Percentiles rank a stretch among this genome's conserved stretches.
phyloP scores from a whole-genome alignment of 2,888 invertebrate genomes.

The Andrena fulva region DNA sequence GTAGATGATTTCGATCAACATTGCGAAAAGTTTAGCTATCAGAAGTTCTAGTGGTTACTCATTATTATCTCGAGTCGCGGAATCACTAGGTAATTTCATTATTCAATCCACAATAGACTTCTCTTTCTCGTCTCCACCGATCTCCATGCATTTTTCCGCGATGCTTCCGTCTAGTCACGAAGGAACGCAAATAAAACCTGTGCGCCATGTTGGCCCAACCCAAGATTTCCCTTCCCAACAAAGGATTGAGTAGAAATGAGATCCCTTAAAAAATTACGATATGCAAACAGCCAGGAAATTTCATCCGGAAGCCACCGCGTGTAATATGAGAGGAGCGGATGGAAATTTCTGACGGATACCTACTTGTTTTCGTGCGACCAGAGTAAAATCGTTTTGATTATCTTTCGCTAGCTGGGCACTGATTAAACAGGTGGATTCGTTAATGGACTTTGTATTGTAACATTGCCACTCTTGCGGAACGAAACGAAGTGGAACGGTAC shows the following conservation, averaged over 20 bases:
- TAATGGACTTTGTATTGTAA: neutral
- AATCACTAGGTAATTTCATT: no score
- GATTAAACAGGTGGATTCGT: neutral
- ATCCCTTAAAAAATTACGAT: neutral
- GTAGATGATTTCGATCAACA: neutral
- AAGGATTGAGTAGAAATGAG: neutral
- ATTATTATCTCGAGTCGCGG: no score
- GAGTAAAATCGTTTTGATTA: neutral
- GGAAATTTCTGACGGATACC: neutral
- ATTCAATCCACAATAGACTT: no score
- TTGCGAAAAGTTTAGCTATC: no score
- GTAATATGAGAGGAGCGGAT: neutral
- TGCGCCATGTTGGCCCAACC: neutral
- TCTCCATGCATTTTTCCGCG: neutral
- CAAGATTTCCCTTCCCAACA: neutral
- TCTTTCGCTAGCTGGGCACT: neutral
- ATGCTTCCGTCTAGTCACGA: neutral
- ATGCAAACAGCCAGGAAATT: neutral
- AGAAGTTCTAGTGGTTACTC: no score
- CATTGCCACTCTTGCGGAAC: neutral
- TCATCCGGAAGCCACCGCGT: neutral
- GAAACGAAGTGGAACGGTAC: neutral
- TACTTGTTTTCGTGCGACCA: neutral
- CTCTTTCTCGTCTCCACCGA: neutral
- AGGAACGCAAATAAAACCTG: neutral